Evolutionary conservation across 2,113 vertebrate genomes (phyloP).

Genomic region (Anas platyrhynchos): DNA sequence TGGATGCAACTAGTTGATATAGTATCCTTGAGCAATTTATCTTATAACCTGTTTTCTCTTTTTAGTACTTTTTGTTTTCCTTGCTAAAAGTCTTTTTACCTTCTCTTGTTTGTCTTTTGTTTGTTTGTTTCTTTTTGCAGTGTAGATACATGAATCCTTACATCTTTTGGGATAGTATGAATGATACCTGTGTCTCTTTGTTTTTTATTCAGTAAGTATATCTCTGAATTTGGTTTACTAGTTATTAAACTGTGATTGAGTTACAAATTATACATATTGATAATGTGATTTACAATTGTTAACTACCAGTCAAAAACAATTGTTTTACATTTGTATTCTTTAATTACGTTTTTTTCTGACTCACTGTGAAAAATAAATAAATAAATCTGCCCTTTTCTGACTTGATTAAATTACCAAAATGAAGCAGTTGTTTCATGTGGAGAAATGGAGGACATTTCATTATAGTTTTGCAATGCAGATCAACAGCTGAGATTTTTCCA

Average conservation of each 20-base stretch:
- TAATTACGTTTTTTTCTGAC: neutral
- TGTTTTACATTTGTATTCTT: neutral
- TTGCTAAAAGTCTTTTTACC: neutral
- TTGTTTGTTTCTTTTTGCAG: neutral
- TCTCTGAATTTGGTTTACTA: neutral
- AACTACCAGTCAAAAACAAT: neutral
- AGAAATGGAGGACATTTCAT: neutral
- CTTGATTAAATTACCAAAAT: neutral
- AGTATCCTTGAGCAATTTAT: accelerated
- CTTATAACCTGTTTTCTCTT: neutral
- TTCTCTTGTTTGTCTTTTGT: accelerated
- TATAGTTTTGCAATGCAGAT: neutral
- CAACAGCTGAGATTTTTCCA: neutral
- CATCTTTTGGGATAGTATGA: neutral
- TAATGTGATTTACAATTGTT: neutral
- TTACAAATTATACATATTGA: neutral
- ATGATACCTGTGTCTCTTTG: neutral
- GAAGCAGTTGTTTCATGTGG: neutral
- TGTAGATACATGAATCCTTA: neutral
- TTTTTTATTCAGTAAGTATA: neutral
- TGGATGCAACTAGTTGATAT: neutral
- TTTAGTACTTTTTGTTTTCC: neutral
- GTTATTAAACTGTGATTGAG: neutral
- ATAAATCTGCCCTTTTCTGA: neutral
- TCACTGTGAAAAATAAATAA: neutral